Evolutionary conservation across 2,113 vertebrate genomes (phyloP).

Genomic region (Puffinus mauretanicus): DNA sequence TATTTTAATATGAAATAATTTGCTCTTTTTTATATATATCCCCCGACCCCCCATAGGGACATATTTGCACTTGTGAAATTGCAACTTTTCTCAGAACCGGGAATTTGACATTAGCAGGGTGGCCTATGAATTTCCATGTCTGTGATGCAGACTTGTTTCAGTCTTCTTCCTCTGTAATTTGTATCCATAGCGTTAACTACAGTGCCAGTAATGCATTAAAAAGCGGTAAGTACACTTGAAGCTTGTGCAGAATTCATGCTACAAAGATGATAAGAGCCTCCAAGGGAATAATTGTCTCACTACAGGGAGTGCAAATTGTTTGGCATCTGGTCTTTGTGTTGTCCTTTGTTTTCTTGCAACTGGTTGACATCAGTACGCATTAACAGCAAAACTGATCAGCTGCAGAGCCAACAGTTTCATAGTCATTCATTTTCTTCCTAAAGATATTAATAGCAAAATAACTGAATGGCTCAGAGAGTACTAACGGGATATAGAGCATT

Average conservation of each 20-base stretch:
- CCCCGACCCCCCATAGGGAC: rapidly evolving
- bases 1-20: not conserved
- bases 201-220: not conserved
- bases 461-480: not conserved
- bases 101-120: not conserved
- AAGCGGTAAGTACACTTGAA: not conserved
- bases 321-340: not conserved
- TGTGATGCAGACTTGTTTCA: not conserved
- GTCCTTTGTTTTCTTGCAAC: not conserved
- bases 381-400: not conserved
- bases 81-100: not conserved
- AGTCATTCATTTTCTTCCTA: not conserved
- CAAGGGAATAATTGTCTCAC: constrained; percentile 8
- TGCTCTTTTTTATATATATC: not conserved
- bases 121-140: not conserved
- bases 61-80: not conserved
- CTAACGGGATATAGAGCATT: not conserved
- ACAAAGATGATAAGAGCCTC: not conserved
- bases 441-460: not conserved
- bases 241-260: not conserved
- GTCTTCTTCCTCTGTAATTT: not conserved
- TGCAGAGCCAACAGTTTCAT: not conserved
- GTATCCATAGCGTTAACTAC: not conserved
- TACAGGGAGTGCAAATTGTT: constrained; percentile 4
- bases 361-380: not conserved